A percentile compares a stretch with the other conserved stretches of the same genome.
Conservation (phyloP, 2,113 vertebrate genomes). For the Boleophthalmus pectinirostris region DNA sequence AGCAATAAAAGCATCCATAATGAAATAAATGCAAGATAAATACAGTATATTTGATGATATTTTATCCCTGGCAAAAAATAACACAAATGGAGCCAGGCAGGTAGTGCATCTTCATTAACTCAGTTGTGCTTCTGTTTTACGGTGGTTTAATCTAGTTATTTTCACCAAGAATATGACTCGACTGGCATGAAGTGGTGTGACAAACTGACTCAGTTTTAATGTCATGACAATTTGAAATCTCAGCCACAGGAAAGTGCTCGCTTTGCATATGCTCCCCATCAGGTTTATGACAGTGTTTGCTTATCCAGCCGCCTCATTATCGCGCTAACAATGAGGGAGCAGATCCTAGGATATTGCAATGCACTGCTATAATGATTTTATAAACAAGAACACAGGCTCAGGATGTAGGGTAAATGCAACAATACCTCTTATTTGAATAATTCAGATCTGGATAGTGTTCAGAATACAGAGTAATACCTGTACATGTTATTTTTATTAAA, state of each 20-base stretch:
- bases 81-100: no score
- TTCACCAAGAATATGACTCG: constrained; percentile 21
- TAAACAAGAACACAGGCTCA: constrained; percentile 28
- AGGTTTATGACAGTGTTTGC: constrained; percentile 12
- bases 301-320: constrained; percentile 14
- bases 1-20: no score
- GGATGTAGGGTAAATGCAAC: constrained; percentile 31
- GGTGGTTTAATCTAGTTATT: constrained; percentile 22
- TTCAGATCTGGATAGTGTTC: constrained; percentile 45
- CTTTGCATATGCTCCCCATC: constrained; percentile 12
- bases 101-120: no score
- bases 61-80: no score
- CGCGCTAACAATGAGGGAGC: neutral
- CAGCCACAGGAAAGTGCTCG: constrained; percentile 24
- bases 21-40: no score
- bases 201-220: constrained; percentile 27
- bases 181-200: constrained; percentile 21
- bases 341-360: neutral
- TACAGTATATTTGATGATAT: no score
- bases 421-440: constrained; percentile 52
- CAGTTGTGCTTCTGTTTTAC: neutral
- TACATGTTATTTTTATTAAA: constrained; percentile 50
- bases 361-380: constrained; percentile 5
- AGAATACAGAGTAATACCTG: constrained; percentile 47
- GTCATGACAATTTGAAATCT: constrained; percentile 17